A percentile compares a stretch with the other conserved stretches of the same genome.
Evolutionary conservation across 2,797 vertebrate species (phyloP).

Genomic region (Siniperca scherzeri): DNA sequence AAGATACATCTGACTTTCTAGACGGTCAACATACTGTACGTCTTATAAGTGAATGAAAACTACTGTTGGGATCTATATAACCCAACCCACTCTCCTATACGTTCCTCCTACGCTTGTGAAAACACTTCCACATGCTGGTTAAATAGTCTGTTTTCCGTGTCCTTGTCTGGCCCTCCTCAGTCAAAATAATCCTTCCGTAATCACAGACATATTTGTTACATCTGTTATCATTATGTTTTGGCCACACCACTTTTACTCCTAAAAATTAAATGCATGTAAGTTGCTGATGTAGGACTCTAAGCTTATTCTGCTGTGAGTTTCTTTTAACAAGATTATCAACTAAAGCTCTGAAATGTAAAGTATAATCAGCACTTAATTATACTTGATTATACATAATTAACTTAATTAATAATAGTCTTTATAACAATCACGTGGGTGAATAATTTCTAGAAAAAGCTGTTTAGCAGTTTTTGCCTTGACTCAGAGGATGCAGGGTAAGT

Average conservation of each 20-base stretch:
- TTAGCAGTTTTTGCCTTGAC: slow-evolving; percentile 50
- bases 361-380: slow-evolving; percentile 60
- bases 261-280: slow-evolving; percentile 45
- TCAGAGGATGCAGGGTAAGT: slow-evolving; percentile 59
- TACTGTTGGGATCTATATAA: neutral
- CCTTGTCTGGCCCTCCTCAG: neutral
- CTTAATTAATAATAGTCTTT: slow-evolving; percentile 55
- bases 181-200: neutral
- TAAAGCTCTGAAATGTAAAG: slow-evolving; percentile 50
- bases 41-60: neutral
- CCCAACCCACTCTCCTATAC: neutral
- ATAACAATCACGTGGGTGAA: slow-evolving; percentile 49
- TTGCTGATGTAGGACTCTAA: slow-evolving; percentile 43
- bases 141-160: neutral
- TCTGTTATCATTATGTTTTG: slow-evolving; percentile 7
- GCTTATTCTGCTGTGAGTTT: slow-evolving; percentile 23
- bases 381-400: slow-evolving; percentile 58
- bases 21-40: neutral
- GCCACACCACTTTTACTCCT: neutral
- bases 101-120: slow-evolving; percentile 7
- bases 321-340: slow-evolving; percentile 43
- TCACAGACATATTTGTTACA: neutral
- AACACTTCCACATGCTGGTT: slow-evolving; percentile 9
- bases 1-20: neutral
- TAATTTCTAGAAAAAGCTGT: slow-evolving; percentile 49